Evolutionary conservation across 2,797 vertebrate species (phyloP).

Genomic region (Salarias fasciatus): DNA sequence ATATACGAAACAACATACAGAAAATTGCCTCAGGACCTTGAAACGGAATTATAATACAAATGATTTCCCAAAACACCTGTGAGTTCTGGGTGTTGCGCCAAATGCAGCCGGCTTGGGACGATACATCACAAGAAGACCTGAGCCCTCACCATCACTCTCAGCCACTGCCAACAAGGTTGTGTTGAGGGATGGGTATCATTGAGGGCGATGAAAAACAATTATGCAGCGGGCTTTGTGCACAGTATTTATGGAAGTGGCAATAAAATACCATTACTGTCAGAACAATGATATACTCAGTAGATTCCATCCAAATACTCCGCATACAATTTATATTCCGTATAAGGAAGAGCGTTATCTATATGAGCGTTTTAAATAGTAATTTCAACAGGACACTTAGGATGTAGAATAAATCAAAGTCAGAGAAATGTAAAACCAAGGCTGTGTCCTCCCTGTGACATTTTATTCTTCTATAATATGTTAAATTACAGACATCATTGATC

Average conservation of each 20-base stretch:
- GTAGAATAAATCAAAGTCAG: background rate
- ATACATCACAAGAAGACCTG: constrained; percentile 58
- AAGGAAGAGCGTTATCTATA: constrained; percentile 8
- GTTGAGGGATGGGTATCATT: constrained; percentile 70
- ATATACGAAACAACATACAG: constrained; percentile 7
- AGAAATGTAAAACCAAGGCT: background rate
- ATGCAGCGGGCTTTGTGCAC: constrained; percentile 36
- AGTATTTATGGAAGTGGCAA: constrained; percentile 51
- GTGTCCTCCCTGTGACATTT: background rate
- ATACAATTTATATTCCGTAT: constrained; percentile 25
- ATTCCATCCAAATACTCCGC: constrained; percentile 22
- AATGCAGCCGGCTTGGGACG: constrained; percentile 40
- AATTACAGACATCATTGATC: background rate
- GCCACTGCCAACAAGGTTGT: constrained; percentile 51
- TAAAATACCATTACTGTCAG: constrained; percentile 54
- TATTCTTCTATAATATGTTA: background rate
- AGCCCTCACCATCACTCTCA: constrained; percentile 54
- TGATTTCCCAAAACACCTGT: constrained; percentile 64
- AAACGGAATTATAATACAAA: constrained; percentile 52
- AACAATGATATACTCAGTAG: constrained; percentile 41
- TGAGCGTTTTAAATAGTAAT: constrained; percentile 14
- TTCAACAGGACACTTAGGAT: background rate
- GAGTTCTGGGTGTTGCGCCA: constrained; percentile 45
- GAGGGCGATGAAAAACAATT: constrained; percentile 53
- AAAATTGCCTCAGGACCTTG: constrained; percentile 44